Conservation (phyloP, 2,888 invertebrate species). For the Hololepta plana region DNA sequence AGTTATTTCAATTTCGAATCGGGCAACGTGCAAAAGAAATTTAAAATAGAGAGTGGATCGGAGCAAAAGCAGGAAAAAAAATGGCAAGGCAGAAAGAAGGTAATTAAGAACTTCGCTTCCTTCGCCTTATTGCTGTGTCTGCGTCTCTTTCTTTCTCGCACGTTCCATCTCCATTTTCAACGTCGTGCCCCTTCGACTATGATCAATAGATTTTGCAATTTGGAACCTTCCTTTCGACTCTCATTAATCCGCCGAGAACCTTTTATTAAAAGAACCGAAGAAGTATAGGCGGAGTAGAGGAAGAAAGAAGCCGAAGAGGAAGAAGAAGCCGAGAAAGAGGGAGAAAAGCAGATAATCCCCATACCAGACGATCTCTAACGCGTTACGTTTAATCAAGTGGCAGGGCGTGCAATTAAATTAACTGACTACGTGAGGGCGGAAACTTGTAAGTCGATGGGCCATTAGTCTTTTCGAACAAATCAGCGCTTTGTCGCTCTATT, state of each 20-base stretch:
- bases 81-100: slow-evolving; percentile 18
- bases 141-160: too few relatives aligned
- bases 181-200: slow-evolving; percentile 17
- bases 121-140: too few relatives aligned
- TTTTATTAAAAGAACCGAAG: slow-evolving; percentile 33
- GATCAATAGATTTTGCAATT: too few relatives aligned
- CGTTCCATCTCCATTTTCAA: too few relatives aligned
- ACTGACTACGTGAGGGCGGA: slow-evolving; percentile 24
- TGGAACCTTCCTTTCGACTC: too few relatives aligned
- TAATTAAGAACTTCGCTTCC: slow-evolving; percentile 27
- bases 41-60: slow-evolving; percentile 21
- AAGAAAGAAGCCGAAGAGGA: too few relatives aligned
- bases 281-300: slow-evolving; percentile 27
- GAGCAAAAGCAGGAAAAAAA: too few relatives aligned
- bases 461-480: slow-evolving; percentile 26
- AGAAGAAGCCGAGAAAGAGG: too few relatives aligned
- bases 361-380: slow-evolving; percentile 18
- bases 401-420: slow-evolving; percentile 24
- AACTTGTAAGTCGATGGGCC: slow-evolving; percentile 24
- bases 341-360: too few relatives aligned
- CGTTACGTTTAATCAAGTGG: slow-evolving; percentile 25
- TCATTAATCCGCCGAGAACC: slow-evolving; percentile 27
- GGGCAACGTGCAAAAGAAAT: too few relatives aligned
- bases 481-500: slow-evolving; percentile 24
- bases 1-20: slow-evolving; percentile 27